Conservation (phyloP, 2,797 vertebrate species). For the Cottoperca gobio region DNA sequence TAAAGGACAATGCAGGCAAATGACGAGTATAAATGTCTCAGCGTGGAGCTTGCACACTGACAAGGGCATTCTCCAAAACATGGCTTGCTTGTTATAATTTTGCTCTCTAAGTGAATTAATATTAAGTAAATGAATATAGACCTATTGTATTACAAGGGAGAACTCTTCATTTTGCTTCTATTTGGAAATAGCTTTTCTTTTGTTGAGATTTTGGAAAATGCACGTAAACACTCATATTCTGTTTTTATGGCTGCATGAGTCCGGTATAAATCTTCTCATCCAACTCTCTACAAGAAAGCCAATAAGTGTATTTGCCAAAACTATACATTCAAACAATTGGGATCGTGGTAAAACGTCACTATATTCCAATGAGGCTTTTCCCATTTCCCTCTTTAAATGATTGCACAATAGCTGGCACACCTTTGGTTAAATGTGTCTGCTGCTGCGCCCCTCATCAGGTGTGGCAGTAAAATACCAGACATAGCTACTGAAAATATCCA, state of each 20-base stretch:
- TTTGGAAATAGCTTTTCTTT: neutral
- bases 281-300: neutral
- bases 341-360: neutral
- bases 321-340: neutral
- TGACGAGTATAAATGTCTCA: neutral
- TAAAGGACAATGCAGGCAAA: neutral
- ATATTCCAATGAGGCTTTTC: neutral
- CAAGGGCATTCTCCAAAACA: neutral
- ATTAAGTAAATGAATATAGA: neutral
- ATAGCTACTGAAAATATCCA: constrained; percentile 28
- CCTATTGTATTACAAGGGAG: no score
- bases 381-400: neutral
- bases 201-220: neutral
- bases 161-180: neutral
- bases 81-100: neutral
- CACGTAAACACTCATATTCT: no score
- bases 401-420: neutral
- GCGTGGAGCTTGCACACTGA: neutral
- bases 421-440: constrained; percentile 15
- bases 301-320: neutral
- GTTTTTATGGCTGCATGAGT: no score
- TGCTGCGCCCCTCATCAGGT: constrained; percentile 17
- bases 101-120: neutral
- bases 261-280: neutral
- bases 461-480: constrained; percentile 13